A percentile compares a stretch with the other conserved stretches of the same genome.
These are phyloP conservation scores for Drosophila pandora DNA, from an alignment of 1,140 invertebrate species.

Conservation along the genomic window DNA sequence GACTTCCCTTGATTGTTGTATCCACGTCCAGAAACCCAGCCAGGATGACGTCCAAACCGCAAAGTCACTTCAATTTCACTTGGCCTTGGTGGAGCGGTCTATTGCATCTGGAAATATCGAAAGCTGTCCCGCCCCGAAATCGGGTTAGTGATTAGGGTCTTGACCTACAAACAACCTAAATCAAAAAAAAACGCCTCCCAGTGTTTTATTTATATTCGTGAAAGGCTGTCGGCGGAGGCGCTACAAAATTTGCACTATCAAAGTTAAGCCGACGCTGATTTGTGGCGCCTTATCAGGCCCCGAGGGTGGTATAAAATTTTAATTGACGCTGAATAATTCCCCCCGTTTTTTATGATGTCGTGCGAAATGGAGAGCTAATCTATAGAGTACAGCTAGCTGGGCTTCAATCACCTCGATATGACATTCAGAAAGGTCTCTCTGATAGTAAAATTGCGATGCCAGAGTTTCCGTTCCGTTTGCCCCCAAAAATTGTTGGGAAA, in stretches of 20 bases:
- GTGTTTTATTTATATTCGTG: conserved; percentile 4
- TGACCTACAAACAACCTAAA: conserved; percentile 56
- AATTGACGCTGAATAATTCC: conserved; percentile 38
- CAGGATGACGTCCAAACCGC: neutral
- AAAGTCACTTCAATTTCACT: conserved; percentile 1
- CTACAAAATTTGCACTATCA: conserved; percentile 33
- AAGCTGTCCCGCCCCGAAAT: conserved; percentile 12
- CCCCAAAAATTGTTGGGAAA: conserved; percentile 2
- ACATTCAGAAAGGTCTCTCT: conserved; percentile 50
- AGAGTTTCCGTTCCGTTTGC: conserved; percentile 21
- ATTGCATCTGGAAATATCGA: conserved; percentile 30
- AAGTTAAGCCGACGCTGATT: conserved; percentile 32
- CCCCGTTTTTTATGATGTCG: conserved; percentile 9
- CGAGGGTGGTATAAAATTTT: conserved; percentile 43
- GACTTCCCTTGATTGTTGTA: neutral
- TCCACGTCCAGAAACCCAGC: neutral
- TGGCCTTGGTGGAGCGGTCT: conserved; percentile 1
- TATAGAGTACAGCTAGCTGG: conserved; percentile 20
- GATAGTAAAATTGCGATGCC: conserved; percentile 10
- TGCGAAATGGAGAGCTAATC: conserved; percentile 30
- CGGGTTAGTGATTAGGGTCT: conserved; percentile 18
- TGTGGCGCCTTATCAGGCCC: conserved; percentile 38
- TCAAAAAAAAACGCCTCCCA: conserved; percentile 1
- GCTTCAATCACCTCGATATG: conserved; percentile 56
- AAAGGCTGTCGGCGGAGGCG: neutral